Evolutionary conservation across 2,113 vertebrate genomes (phyloP).

Genomic region (Amia ocellicauda): DNA sequence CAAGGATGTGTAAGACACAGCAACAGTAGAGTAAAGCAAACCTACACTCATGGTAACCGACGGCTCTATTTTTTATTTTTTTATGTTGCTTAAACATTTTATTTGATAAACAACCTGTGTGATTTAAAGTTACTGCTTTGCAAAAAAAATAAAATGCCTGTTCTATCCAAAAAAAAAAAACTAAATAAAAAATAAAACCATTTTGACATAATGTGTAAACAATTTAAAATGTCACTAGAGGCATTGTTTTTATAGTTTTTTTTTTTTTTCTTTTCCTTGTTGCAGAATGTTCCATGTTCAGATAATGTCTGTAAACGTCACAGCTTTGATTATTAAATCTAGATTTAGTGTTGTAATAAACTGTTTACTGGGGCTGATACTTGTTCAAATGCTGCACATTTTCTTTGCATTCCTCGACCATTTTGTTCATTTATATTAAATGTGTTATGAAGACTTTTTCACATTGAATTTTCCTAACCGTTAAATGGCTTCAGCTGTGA

Average conservation of each 20-base stretch:
- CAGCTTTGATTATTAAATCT: slow-evolving; percentile 89
- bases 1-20: slow-evolving; percentile 78
- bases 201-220: slow-evolving; percentile 87
- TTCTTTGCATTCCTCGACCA: slow-evolving; percentile 66
- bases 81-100: slow-evolving; percentile 89
- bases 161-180: slow-evolving; percentile 35
- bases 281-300: slow-evolving; percentile 69
- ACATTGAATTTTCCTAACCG: slow-evolving; percentile 26
- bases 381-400: slow-evolving; percentile 65
- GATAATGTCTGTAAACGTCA: slow-evolving; percentile 95
- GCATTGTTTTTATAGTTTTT: slow-evolving; percentile 92
- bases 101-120: slow-evolving; percentile 88
- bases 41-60: slow-evolving; percentile 91
- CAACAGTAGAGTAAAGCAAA: slow-evolving; percentile 88
- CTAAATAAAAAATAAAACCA: slow-evolving; percentile 52
- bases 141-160: slow-evolving; percentile 49
- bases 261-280: slow-evolving; percentile 60
- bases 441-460: slow-evolving; percentile 32
- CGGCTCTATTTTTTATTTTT: slow-evolving; percentile 85
- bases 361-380: slow-evolving; percentile 90
- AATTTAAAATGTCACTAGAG: slow-evolving; percentile 81
- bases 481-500: slow-evolving; percentile 8
- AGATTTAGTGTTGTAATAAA: slow-evolving; percentile 99
- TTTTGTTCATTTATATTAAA: slow-evolving; percentile 60
- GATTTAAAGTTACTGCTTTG: slow-evolving; percentile 81